These are phyloP conservation scores for Euura lappo DNA, from an alignment of 1,140 invertebrate genomes.

Conservation along the genomic window DNA sequence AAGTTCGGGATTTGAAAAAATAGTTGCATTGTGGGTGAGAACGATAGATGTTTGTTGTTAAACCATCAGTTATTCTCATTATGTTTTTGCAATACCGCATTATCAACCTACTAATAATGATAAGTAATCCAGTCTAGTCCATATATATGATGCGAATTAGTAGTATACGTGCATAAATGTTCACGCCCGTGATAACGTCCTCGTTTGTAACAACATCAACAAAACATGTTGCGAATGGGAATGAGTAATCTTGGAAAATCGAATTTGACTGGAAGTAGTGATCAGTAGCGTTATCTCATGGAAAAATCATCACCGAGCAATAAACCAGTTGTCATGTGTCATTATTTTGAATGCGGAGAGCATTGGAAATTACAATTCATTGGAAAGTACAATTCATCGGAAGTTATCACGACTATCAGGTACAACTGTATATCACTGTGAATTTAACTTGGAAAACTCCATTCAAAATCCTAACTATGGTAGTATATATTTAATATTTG, in stretches of 20 bases:
- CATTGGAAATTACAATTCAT: not conserved
- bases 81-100: constrained; percentile 52
- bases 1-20: constrained; percentile 8
- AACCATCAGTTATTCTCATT: constrained; percentile 38
- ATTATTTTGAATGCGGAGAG: too few relatives aligned
- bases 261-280: too few relatives aligned
- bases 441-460: not conserved
- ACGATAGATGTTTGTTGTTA: constrained; percentile 38
- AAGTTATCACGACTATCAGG: not conserved
- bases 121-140: constrained; percentile 63
- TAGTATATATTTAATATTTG: not conserved
- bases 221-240: too few relatives aligned
- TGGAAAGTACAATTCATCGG: not conserved
- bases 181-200: not conserved
- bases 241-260: too few relatives aligned
- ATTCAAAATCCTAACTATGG: not conserved
- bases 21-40: constrained; percentile 40
- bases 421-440: not conserved
- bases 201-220: too few relatives aligned
- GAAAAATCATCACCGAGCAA: too few relatives aligned
- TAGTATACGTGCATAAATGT: constrained; percentile 30
- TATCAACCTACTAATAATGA: constrained; percentile 51
- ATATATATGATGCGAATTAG: constrained; percentile 58
- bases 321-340: too few relatives aligned
- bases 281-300: too few relatives aligned